Conservation (phyloP, 2,113 vertebrate genomes). For the Brevimyrus niger region DNA sequence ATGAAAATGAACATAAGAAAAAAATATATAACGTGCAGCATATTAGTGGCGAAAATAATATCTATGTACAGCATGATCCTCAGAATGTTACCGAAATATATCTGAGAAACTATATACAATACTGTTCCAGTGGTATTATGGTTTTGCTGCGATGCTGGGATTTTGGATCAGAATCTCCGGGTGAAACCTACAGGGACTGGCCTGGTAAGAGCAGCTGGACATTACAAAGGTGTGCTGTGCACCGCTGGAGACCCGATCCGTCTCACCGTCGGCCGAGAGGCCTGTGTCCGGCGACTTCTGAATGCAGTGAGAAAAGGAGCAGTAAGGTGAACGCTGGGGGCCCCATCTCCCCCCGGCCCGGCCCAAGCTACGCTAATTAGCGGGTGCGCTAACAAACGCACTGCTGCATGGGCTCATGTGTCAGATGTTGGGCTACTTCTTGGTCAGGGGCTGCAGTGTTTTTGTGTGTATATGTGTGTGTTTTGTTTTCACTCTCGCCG, state of each 20-base stretch:
- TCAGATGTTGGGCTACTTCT: conserved; percentile 22
- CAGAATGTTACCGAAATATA: conserved; percentile 43
- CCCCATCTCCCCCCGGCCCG: not conserved
- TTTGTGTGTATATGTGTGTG: conserved; percentile 50
- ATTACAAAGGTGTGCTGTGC: not conserved
- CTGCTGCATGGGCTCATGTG: not conserved
- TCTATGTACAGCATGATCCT: conserved; percentile 36
- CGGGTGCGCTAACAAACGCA: not conserved
- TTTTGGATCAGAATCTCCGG: not conserved
- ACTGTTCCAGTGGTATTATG: not conserved
- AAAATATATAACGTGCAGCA: conserved; percentile 50
- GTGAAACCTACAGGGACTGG: not conserved
- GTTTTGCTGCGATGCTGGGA: not conserved
- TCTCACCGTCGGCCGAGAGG: not conserved
- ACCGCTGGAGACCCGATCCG: not conserved
- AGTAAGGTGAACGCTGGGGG: not conserved
- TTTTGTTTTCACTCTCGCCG: conserved; percentile 67
- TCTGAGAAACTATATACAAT: conserved; percentile 3
- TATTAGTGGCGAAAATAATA: conserved; percentile 40
- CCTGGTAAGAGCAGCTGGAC: not conserved
- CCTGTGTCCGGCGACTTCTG: not conserved
- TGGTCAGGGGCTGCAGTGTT: conserved; percentile 38
- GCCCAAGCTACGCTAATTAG: not conserved
- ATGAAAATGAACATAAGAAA: conserved; percentile 29
- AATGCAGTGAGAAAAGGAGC: not conserved